A percentile compares a stretch with the other conserved stretches of the same genome.
Evolutionary conservation across 1,140 invertebrate species (phyloP).

Genomic region (Lucilia cuprina): DNA sequence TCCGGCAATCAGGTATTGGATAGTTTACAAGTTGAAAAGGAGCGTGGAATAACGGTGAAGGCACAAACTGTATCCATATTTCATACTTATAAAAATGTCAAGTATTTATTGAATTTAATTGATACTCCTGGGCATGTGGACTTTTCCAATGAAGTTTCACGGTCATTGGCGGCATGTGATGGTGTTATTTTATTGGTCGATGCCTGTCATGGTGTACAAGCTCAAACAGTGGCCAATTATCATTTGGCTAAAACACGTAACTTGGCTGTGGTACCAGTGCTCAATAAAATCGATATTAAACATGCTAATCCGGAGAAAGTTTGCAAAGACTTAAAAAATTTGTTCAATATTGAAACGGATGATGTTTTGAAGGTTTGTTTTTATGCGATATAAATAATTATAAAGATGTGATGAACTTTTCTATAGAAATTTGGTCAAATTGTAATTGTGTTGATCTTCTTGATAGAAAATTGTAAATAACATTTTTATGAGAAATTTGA

Average conservation of each 20-base stretch:
- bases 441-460: no score
- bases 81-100: conserved; percentile 71
- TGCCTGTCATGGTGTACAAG: conserved; percentile 96
- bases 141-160: conserved; percentile 92
- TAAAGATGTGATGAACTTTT: no score
- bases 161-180: conserved; percentile 91
- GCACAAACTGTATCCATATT: conserved; percentile 93
- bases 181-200: conserved; percentile 95
- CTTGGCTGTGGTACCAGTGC: conserved; percentile 86
- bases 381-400: no score
- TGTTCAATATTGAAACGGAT: conserved; percentile 83
- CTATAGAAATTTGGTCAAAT: no score
- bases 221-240: conserved; percentile 97
- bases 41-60: conserved; percentile 97
- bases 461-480: no score
- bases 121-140: conserved; percentile 99
- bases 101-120: conserved; percentile 93
- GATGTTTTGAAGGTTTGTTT: conserved; percentile 70
- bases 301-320: conserved; percentile 86
- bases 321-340: conserved; percentile 76
- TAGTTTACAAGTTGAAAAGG: conserved; percentile 79
- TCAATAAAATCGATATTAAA: conserved; percentile 97
- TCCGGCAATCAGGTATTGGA: conserved; percentile 73
- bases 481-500: background rate
- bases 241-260: conserved; percentile 87